phyloP scores from a whole-genome alignment of 2,888 invertebrate species.

The Lamproptera curius region DNA sequence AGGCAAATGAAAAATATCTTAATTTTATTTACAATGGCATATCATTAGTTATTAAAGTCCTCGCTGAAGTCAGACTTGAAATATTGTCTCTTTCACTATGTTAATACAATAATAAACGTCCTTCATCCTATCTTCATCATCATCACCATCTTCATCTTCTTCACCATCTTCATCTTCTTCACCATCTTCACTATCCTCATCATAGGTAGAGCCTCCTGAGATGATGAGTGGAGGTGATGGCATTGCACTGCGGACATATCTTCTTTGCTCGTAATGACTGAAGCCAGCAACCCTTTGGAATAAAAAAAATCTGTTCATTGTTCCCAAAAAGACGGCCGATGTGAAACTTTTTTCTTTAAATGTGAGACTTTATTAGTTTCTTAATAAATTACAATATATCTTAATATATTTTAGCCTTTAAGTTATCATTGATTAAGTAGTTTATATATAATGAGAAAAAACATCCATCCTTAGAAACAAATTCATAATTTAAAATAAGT shows the following conservation, averaged over 20 bases:
- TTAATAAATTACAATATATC: too few relatives aligned
- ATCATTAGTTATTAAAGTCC: slow-evolving; percentile 19
- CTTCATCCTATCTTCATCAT: too few relatives aligned
- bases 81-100: too few relatives aligned
- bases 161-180: neutral
- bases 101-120: too few relatives aligned
- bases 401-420: neutral
- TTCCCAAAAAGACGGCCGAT: too few relatives aligned
- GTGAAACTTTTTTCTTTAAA: too few relatives aligned
- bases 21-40: slow-evolving; percentile 21
- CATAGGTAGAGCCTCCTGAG: slow-evolving; percentile 93
- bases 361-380: too few relatives aligned
- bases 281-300: slow-evolving; percentile 82
- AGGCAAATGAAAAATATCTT: neutral
- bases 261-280: slow-evolving; percentile 90
- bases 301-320: too few relatives aligned
- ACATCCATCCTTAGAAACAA: too few relatives aligned
- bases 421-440: too few relatives aligned
- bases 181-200: slow-evolving; percentile 17
- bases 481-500: too few relatives aligned
- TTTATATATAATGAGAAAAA: too few relatives aligned
- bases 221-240: slow-evolving; percentile 93
- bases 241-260: slow-evolving; percentile 96
- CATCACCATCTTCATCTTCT: neutral
- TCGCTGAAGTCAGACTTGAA: slow-evolving; percentile 9